Evolutionary conservation across 2,113 vertebrate genomes (phyloP).

Genomic region (Peucedramus taeniatus): DNA sequence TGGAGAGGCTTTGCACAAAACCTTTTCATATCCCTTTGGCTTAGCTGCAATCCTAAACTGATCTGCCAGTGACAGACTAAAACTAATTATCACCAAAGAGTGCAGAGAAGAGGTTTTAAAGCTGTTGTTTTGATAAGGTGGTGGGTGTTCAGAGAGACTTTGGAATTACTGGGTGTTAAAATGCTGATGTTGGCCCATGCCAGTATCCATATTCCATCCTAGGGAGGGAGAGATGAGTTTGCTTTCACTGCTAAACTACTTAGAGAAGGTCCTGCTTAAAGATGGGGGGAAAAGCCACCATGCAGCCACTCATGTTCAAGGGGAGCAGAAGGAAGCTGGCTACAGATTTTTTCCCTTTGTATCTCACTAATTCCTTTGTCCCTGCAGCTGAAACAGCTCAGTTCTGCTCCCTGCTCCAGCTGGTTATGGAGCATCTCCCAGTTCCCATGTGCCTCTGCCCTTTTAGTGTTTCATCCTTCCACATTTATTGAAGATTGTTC

Average conservation of each 20-base stretch:
- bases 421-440: neutral
- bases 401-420: neutral
- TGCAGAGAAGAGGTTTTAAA: neutral
- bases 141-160: neutral
- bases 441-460: accelerated
- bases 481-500: neutral
- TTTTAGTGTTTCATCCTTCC: neutral
- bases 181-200: accelerated
- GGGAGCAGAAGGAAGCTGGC: neutral
- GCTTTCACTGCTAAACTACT: neutral
- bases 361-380: neutral
- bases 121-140: neutral
- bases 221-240: neutral
- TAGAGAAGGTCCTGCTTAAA: neutral
- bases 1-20: neutral
- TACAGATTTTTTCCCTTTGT: neutral
- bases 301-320: neutral
- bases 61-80: neutral
- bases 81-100: neutral
- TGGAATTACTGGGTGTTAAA: neutral
- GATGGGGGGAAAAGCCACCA: accelerated
- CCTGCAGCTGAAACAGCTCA: neutral
- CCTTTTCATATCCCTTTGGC: neutral
- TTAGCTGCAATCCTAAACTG: neutral
- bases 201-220: neutral